phyloP scores from a whole-genome alignment of 2,113 vertebrate species.

The Chauna torquata region DNA sequence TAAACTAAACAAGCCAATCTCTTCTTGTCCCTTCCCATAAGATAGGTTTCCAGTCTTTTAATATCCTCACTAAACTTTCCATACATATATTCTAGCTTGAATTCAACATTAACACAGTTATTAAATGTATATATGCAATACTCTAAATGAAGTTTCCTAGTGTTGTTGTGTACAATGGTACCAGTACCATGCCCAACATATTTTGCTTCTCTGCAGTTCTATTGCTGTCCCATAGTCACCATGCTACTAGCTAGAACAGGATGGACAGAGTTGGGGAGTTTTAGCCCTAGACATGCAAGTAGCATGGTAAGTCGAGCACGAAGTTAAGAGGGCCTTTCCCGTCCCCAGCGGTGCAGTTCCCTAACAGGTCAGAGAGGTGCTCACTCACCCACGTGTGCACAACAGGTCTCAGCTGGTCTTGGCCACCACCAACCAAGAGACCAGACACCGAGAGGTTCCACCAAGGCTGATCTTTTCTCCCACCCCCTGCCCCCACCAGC shows the following conservation, averaged over 20 bases:
- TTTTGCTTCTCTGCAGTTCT: background rate
- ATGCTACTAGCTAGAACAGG: background rate
- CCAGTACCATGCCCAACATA: background rate
- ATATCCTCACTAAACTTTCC: constrained; percentile 7
- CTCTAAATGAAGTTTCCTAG: background rate
- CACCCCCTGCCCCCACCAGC: no score
- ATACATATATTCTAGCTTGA: background rate
- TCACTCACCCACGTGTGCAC: background rate
- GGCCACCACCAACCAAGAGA: background rate
- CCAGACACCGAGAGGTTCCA: background rate
- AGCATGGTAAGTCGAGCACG: background rate
- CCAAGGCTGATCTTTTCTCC: background rate
- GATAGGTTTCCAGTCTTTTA: constrained; percentile 53
- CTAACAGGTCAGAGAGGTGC: background rate
- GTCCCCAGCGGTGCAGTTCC: background rate
- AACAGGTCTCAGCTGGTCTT: background rate
- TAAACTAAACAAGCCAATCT: constrained; percentile 64
- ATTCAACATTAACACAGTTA: background rate
- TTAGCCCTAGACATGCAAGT: background rate
- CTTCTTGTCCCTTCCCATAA: constrained; percentile 46
- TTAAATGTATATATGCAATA: background rate
- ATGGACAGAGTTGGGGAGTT: background rate
- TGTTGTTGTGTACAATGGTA: background rate
- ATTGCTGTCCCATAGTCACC: background rate
- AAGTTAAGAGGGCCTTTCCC: background rate